phyloP scores from a whole-genome alignment of 2,113 vertebrate species.

The Cochlearius cochlearius region DNA sequence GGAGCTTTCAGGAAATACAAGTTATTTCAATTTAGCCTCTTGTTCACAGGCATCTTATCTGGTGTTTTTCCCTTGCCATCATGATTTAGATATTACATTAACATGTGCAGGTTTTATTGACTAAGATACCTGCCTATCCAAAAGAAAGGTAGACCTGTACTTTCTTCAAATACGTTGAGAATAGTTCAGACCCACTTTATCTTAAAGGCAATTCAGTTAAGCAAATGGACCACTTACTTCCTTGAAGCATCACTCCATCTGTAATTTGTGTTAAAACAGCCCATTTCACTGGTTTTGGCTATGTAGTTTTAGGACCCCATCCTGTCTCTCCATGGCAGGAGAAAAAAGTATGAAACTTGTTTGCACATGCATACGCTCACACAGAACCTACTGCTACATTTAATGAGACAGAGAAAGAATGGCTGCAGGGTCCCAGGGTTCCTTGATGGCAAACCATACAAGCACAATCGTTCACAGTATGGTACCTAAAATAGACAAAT shows the following conservation, averaged over 20 bases:
- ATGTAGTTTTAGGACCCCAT: not conserved
- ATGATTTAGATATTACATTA: not conserved
- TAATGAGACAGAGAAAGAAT: not conserved
- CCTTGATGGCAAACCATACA: not conserved
- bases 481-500: slow-evolving; percentile 9
- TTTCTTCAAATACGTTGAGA: not conserved
- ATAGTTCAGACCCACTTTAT: not conserved
- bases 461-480: not conserved
- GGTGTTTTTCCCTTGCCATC: not conserved
- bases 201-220: not conserved
- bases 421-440: not conserved
- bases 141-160: not conserved
- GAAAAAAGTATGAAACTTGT: not conserved
- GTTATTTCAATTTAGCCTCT: not conserved
- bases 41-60: not conserved
- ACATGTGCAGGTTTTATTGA: not conserved
- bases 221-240: not conserved
- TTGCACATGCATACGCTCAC: not conserved
- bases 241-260: not conserved
- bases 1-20: not conserved
- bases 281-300: not conserved
- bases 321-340: not conserved
- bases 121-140: not conserved
- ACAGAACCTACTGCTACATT: not conserved
- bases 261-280: not conserved